Evolutionary conservation across 2,113 vertebrate species (phyloP), one percentile per base, ranked within the genome.

Genomic region (Anseranas semipalmata): DNA sequence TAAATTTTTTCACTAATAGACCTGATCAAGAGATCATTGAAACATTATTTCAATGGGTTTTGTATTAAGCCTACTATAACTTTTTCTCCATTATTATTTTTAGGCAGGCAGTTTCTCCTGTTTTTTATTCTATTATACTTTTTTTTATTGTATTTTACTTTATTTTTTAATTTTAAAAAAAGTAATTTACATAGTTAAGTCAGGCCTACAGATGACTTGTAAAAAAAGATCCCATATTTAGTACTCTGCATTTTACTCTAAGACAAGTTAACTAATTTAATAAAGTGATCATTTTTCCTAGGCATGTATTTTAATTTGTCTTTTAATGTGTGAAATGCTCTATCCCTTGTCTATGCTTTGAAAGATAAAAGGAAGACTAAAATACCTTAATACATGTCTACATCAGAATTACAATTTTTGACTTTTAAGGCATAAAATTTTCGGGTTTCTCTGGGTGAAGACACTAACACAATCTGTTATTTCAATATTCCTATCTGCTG

Each of bases 201-300:
- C 30, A 53, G 67, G 66, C 53, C 24, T 89, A 52, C 53, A 83
- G 33, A 62, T 28, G 32, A 86, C 24, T 66, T 74, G 12, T n/a
- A 12, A 24, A 50, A 50, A 50, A 63, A 62, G 32, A 84, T n/a
- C 32, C n/a, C 11, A 30, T 22, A n/a, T 81, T 95, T 90, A 63
- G 27, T 84, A 77, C 78, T 84, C 87, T 83, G 18, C 21, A 71
- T 35, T 77, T 90, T 92, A 24, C 52, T 67, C 55, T 73, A 28
- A 92, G n/a, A 92, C 32, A 70, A 83, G 41, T 66, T 71, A 86
- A 73, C 76, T 83, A 74, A 50, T 90, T 93, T 79, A 73, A 53
- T 52, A n/a, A 74, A 80, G 18, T 46, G 18, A 78, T 63, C 19
- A 1, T 27, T 87, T 83, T 88, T 85, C 72, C 37, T 32, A 84